Evolutionary conservation across 1,140 invertebrate genomes (phyloP).

Genomic region (Schlechtendalia chinensis): DNA sequence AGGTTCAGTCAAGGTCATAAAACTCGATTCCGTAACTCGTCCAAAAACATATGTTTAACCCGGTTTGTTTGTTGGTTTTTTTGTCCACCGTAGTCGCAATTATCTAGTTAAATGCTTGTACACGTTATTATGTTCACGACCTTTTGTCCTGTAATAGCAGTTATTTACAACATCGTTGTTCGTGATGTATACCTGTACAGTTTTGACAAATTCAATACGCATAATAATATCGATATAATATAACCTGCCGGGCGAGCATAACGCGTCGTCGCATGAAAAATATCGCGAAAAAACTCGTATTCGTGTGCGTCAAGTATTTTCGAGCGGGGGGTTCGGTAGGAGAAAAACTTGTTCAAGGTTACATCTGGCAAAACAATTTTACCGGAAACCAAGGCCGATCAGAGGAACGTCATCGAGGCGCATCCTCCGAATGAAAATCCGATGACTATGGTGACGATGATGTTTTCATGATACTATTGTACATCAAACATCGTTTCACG

Average conservation of each 20-base stretch:
- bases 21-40: constrained; percentile 39
- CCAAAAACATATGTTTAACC: constrained; percentile 16
- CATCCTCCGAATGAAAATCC: too few relatives aligned
- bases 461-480: too few relatives aligned
- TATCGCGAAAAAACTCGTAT: neutral
- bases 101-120: neutral
- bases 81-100: neutral
- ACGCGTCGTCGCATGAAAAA: neutral
- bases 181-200: neutral
- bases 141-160: neutral
- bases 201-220: neutral
- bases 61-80: neutral
- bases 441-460: too few relatives aligned
- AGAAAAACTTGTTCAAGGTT: constrained; percentile 36
- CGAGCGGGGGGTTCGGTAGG: neutral
- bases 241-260: neutral
- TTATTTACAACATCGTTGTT: constrained; percentile 1
- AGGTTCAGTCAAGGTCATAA: constrained; percentile 23
- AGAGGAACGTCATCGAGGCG: neutral
- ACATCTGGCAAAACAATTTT: neutral
- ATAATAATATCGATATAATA: neutral
- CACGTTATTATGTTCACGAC: neutral
- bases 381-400: neutral
- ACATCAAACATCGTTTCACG: too few relatives aligned
- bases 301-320: neutral